These are phyloP conservation scores for Mormyrus proboscirostris DNA, from an alignment of 2,797 vertebrate genomes.

Conservation along the genomic window DNA sequence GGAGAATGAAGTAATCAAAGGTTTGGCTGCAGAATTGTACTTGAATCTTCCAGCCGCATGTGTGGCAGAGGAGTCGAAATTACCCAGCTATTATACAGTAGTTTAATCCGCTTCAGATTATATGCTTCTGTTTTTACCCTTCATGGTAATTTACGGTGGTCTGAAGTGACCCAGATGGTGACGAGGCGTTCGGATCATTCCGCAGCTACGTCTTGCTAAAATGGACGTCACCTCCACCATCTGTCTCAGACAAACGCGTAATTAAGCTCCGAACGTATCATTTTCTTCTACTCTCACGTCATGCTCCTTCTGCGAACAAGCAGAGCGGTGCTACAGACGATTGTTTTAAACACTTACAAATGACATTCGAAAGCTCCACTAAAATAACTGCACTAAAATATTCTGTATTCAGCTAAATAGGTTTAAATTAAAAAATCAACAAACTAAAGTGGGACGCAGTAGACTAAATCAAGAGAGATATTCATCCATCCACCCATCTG, in stretches of 20 bases:
- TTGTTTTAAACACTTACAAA: neutral
- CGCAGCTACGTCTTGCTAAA: neutral
- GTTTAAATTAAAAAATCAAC: neutral
- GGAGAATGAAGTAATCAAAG: neutral
- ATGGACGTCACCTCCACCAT: neutral
- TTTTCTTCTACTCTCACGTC: neutral
- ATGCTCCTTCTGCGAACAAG: neutral
- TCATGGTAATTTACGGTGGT: neutral
- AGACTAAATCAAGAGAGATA: neutral
- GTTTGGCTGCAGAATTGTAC: neutral
- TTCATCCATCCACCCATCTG: neutral
- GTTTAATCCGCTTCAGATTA: neutral
- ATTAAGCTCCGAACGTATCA: neutral
- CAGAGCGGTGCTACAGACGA: neutral
- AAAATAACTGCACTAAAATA: neutral
- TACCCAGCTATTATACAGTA: constrained; percentile 1
- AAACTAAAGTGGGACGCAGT: neutral
- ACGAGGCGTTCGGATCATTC: constrained; percentile 16
- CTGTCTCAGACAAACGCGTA: neutral
- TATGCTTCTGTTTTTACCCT: constrained; percentile 3
- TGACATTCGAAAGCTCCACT: neutral
- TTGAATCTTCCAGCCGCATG: neutral
- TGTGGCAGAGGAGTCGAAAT: neutral
- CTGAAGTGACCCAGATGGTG: constrained; percentile 3
- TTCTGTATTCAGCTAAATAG: neutral